A percentile compares a stretch with the other conserved stretches of the same genome.
Evolutionary conservation across 2,888 invertebrate genomes (phyloP).

Genomic region (Lutraria lutraria): DNA sequence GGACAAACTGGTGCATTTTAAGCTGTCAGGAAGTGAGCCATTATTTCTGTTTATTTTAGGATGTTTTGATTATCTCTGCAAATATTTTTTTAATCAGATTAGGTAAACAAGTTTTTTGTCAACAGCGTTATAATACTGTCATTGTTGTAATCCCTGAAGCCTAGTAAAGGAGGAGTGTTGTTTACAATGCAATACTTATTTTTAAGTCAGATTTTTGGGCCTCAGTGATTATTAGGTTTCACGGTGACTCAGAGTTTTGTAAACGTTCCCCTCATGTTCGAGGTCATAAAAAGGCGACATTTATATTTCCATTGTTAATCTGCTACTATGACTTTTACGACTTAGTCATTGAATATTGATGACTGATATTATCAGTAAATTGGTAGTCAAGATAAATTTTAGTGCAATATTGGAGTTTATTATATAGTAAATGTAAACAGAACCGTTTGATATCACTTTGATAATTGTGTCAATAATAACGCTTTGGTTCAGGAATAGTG

Average conservation of each 20-base stretch:
- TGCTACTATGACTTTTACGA: not conserved
- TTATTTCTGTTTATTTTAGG: not conserved
- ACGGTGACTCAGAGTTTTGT: not conserved
- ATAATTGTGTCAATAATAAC: not conserved
- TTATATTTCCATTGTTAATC: conserved; percentile 16
- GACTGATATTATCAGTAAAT: not conserved
- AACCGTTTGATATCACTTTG: not conserved
- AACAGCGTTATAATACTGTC: not conserved
- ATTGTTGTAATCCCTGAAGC: conserved; percentile 10
- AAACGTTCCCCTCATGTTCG: not conserved
- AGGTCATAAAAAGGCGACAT: conserved; percentile 25
- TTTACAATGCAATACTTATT: not conserved
- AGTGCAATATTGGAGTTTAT: not conserved
- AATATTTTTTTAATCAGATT: not conserved
- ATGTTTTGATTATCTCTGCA: not conserved
- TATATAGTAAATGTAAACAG: not conserved
- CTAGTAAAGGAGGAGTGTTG: not conserved
- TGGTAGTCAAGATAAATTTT: not conserved
- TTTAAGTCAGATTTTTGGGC: conserved; percentile 3
- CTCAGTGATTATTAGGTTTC: not conserved
- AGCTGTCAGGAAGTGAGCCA: conserved; percentile 8
- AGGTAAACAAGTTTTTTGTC: not conserved
- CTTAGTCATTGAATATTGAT: conserved; percentile 23
- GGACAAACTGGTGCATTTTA: not conserved
- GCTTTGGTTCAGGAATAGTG: not conserved